Percentiles rank a stretch among this genome's conserved stretches.
Evolutionary conservation across 2,113 vertebrate species (phyloP).

Genomic region (Cyrtonyx montezumae): DNA sequence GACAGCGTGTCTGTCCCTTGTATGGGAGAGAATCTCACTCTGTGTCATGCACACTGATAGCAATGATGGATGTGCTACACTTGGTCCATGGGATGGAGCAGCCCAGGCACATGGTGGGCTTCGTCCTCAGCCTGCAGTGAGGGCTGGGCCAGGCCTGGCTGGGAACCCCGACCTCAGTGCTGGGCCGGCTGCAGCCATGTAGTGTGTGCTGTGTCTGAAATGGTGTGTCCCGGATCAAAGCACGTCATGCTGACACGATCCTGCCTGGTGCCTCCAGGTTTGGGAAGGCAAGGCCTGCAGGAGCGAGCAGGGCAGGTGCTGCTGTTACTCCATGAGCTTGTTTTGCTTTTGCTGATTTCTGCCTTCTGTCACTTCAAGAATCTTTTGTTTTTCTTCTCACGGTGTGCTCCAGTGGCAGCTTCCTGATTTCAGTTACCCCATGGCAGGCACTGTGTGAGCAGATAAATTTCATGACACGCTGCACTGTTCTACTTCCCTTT

Average conservation of each 20-base stretch:
- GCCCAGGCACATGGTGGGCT: fast-evolving
- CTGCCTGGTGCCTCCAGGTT: background rate
- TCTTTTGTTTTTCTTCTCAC: background rate
- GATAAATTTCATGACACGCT: fast-evolving
- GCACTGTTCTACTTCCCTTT: background rate
- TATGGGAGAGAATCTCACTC: background rate
- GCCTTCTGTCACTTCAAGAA: background rate
- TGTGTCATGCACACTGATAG: background rate
- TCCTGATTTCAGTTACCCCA: background rate
- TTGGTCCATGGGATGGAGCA: fast-evolving
- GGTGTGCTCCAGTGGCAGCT: background rate
- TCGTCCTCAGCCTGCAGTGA: background rate
- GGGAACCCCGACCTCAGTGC: background rate
- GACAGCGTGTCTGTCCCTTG: background rate
- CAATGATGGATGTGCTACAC: fast-evolving
- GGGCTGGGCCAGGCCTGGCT: too few relatives aligned
- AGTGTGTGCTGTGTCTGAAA: fast-evolving
- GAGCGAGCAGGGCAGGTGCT: background rate
- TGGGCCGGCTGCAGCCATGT: fast-evolving
- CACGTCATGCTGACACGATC: fast-evolving
- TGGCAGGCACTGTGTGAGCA: background rate
- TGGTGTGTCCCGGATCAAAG: background rate
- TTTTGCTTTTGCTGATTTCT: background rate
- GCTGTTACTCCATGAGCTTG: background rate
- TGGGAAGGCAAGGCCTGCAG: background rate